Percentiles rank a stretch among this genome's conserved stretches.
Conservation (phyloP, 2,113 vertebrate species). For the Anser cygnoides region DNA sequence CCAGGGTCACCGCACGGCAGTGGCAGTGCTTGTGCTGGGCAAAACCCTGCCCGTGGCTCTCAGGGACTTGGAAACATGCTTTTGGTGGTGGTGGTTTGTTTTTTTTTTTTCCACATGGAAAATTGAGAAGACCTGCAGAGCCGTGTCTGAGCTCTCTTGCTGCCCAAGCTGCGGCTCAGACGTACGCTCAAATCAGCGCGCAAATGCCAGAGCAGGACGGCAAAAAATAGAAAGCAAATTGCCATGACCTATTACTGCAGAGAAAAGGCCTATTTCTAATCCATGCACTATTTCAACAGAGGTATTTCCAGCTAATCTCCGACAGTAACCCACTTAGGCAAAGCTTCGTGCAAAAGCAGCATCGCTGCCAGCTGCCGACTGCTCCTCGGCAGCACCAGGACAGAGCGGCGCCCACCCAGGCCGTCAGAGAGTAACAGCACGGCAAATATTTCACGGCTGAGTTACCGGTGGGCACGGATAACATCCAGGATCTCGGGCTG, state of each 20-base stretch:
- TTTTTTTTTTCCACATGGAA: neutral
- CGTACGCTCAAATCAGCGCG: neutral
- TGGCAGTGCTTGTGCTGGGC: neutral
- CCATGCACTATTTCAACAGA: neutral
- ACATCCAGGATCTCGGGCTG: neutral
- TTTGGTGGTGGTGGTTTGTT: neutral
- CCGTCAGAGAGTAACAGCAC: neutral
- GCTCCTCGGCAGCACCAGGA: neutral
- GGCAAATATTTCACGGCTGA: neutral
- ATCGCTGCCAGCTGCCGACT: conserved; percentile 38
- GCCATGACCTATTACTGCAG: neutral
- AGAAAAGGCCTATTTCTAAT: neutral
- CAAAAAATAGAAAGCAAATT: neutral
- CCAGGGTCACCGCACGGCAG: neutral
- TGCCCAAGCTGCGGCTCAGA: neutral
- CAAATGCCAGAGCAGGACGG: neutral
- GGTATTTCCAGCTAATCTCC: neutral
- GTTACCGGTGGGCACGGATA: neutral
- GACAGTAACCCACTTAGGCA: conserved; percentile 39
- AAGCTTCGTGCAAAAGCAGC: conserved; percentile 42
- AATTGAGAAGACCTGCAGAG: neutral
- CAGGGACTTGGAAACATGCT: neutral
- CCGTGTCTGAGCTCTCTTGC: neutral
- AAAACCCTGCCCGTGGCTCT: neutral
- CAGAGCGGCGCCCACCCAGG: neutral